Conservation (phyloP, 1,140 invertebrate species). For the Drosophila sp. region DNA sequence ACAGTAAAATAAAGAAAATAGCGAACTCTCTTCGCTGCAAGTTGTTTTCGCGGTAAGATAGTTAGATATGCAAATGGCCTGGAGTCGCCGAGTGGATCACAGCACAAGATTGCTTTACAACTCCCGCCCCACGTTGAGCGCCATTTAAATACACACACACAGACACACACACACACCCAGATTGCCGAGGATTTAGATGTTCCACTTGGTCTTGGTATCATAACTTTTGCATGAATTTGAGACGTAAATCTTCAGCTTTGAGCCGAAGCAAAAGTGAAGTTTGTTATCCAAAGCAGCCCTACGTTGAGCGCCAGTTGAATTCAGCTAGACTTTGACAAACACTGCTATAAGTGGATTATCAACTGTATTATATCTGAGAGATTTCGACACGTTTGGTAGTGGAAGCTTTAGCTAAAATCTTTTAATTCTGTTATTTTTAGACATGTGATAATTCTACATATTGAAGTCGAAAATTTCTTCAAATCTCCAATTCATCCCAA, state of each 20-base stretch:
- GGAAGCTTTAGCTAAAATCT: no score
- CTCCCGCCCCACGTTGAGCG: slow-evolving; percentile 16
- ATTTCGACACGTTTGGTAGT: no score
- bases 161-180: background rate
- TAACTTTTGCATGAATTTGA: background rate
- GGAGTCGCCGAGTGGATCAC: slow-evolving; percentile 10
- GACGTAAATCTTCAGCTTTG: background rate
- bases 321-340: no score
- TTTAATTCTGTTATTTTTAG: no score
- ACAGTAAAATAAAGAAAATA: background rate
- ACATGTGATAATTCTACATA: no score
- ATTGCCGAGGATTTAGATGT: background rate
- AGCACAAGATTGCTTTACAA: background rate
- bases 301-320: slow-evolving; percentile 1
- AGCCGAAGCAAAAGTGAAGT: background rate
- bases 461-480: no score
- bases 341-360: no score
- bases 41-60: slow-evolving; percentile 57
- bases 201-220: background rate
- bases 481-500: no score
- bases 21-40: slow-evolving; percentile 3
- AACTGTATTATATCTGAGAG: no score
- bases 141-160: slow-evolving; percentile 1
- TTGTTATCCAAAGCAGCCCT: background rate
- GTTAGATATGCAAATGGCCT: slow-evolving; percentile 71